These are phyloP conservation scores for Phyllopteryx taeniolatus DNA, from an alignment of 2,113 vertebrate genomes.

Conservation along the genomic window DNA sequence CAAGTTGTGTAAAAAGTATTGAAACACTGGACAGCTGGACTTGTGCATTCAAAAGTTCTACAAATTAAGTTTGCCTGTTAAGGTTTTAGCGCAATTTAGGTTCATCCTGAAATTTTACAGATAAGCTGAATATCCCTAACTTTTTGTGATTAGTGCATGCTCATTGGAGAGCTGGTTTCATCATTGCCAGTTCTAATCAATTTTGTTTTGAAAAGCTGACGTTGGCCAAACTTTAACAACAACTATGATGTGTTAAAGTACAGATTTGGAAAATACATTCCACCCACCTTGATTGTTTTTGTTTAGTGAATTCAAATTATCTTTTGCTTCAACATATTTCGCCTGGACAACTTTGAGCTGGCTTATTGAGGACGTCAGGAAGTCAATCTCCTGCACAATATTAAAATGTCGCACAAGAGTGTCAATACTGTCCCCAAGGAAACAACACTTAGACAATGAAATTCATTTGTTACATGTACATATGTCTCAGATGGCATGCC, in stretches of 20 bases:
- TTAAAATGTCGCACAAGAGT: neutral
- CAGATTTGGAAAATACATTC: neutral
- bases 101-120: no score
- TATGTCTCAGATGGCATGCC: neutral
- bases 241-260: neutral
- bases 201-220: no score
- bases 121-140: no score
- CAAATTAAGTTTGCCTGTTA: no score
- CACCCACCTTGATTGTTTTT: slow-evolving; percentile 83
- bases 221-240: no score
- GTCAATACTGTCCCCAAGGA: neutral
- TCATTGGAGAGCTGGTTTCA: no score
- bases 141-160: no score
- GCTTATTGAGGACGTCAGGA: slow-evolving; percentile 87
- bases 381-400: slow-evolving; percentile 84
- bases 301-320: slow-evolving; percentile 83
- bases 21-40: no score
- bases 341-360: slow-evolving; percentile 91
- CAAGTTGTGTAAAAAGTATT: no score
- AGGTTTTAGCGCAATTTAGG: no score
- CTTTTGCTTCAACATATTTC: slow-evolving; percentile 92
- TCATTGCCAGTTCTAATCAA: no score
- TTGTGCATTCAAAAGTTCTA: no score
- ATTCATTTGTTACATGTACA: neutral
- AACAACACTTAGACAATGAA: neutral